Evolutionary conservation across 2,113 vertebrate species (phyloP).

Genomic region (Piprites chloris): DNA sequence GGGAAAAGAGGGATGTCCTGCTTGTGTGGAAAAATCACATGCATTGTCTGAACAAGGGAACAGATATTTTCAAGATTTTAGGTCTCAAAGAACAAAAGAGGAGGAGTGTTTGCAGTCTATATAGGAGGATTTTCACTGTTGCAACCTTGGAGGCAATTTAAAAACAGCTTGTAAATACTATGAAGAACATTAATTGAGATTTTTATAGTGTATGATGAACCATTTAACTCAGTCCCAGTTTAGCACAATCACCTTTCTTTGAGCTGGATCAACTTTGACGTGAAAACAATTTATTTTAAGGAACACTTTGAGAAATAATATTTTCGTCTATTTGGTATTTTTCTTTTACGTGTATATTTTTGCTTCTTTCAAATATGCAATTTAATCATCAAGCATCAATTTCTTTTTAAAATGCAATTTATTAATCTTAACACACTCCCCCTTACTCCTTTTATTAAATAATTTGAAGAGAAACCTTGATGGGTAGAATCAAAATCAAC

Average conservation of each 20-base stretch:
- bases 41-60: not conserved
- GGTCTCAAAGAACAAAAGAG: not conserved
- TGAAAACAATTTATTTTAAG: not conserved
- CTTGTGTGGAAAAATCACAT: not conserved
- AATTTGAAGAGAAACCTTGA: not conserved
- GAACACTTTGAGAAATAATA: not conserved
- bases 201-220: not conserved
- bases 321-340: not conserved
- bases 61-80: not conserved
- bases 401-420: not conserved
- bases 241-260: not conserved
- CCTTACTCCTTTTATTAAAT: not conserved
- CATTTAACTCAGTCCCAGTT: not conserved
- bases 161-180: not conserved
- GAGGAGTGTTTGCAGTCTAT: not conserved
- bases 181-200: not conserved
- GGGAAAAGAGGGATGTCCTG: not conserved
- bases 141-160: not conserved
- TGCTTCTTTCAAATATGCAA: not conserved
- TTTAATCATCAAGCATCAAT: not conserved
- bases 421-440: not conserved
- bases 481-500: not conserved
- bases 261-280: not conserved
- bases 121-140: not conserved
- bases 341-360: not conserved